phyloP scores from a whole-genome alignment of 2,113 vertebrate species.

The Empidonax traillii region DNA sequence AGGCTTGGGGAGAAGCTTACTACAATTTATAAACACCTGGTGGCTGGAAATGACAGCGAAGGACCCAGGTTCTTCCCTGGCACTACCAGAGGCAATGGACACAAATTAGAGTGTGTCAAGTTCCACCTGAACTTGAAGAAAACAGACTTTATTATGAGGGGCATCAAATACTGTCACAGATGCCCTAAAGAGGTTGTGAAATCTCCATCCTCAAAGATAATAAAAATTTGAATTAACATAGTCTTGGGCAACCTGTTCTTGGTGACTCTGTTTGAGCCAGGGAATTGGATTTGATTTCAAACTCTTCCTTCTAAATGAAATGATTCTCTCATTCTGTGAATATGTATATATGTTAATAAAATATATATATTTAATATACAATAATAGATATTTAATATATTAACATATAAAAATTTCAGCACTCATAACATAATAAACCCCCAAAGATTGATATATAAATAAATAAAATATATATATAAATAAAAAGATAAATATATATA shows the following conservation, averaged over 20 bases:
- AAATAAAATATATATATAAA: too few species aligned
- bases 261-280: not conserved
- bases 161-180: not conserved
- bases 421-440: too few species aligned
- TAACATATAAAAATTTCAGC: not conserved
- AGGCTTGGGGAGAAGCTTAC: not conserved
- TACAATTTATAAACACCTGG: not conserved
- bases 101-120: not conserved
- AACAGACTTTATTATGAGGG: not conserved
- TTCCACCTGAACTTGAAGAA: not conserved
- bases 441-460: too few species aligned
- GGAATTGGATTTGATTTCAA: not conserved
- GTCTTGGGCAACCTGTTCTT: not conserved
- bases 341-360: not conserved
- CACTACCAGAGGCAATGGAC: not conserved
- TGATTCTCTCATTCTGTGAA: not conserved
- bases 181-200: not conserved
- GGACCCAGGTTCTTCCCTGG: not conserved
- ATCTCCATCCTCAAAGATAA: not conserved
- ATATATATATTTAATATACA: not conserved
- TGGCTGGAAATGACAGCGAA: not conserved
- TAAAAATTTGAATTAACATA: not conserved
- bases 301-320: not conserved
- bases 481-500: too few species aligned
- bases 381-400: too few species aligned